Evolutionary conservation across 1,140 invertebrate species (phyloP).

Genomic region (Gerris buenoi): DNA sequence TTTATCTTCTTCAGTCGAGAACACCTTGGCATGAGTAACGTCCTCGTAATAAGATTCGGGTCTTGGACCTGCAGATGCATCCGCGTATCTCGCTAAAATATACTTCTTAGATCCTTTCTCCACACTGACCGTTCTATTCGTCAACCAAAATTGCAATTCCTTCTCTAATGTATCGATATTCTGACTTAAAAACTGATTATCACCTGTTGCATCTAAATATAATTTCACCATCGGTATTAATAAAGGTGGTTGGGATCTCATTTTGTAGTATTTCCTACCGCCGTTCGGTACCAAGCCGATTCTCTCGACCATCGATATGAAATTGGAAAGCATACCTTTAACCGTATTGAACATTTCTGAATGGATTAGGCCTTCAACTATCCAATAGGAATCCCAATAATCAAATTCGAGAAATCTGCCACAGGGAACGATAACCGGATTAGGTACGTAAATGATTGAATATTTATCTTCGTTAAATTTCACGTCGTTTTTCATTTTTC

Average conservation of each 20-base stretch:
- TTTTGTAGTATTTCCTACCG: constrained; percentile 69
- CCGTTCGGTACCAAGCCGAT: constrained; percentile 83
- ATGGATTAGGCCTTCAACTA: not conserved
- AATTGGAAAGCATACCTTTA: constrained; percentile 65
- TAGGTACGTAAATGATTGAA: constrained; percentile 74
- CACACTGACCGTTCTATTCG: constrained; percentile 48
- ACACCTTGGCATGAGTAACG: constrained; percentile 25
- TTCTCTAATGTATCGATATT: constrained; percentile 58
- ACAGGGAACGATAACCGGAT: constrained; percentile 84
- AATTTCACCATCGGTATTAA: constrained; percentile 69
- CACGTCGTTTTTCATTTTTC: constrained; percentile 70
- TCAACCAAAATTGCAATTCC: constrained; percentile 69
- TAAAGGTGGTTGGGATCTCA: constrained; percentile 73
- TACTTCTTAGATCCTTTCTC: too few relatives aligned
- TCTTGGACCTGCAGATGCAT: constrained; percentile 55
- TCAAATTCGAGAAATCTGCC: constrained; percentile 48
- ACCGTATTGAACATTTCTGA: not conserved
- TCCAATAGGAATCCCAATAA: constrained; percentile 5
- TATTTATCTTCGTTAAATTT: constrained; percentile 49
- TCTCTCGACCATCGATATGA: constrained; percentile 54
- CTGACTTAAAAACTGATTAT: constrained; percentile 49
- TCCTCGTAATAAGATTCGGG: constrained; percentile 78
- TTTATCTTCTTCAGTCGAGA: constrained; percentile 43
- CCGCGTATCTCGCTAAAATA: constrained; percentile 51
- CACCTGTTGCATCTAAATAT: constrained; percentile 53